Percentiles rank a stretch among this genome's conserved stretches.
Evolutionary conservation across 1,140 invertebrate genomes (phyloP).

Genomic region (Semibalanus balanoides): DNA sequence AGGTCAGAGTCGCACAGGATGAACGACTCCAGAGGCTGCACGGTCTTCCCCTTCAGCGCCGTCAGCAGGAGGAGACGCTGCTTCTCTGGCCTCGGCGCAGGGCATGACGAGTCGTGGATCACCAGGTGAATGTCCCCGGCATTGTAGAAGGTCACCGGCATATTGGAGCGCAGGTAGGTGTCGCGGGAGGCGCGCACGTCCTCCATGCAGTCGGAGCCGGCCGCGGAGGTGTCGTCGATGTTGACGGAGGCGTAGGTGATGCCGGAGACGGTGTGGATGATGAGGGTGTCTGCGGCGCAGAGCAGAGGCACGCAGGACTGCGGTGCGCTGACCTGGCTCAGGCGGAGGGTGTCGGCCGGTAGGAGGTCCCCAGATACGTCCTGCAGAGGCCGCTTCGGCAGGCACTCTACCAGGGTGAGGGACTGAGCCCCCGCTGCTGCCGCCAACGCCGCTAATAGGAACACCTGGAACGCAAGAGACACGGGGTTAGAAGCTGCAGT

Average conservation of each 20-base stretch:
- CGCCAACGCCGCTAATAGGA: not conserved
- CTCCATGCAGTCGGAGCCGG: not conserved
- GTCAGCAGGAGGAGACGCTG: not conserved
- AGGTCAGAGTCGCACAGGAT: not conserved
- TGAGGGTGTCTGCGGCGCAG: not conserved
- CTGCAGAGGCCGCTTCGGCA: not conserved
- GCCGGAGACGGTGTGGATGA: not conserved
- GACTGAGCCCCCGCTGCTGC: not conserved
- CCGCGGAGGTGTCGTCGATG: not conserved
- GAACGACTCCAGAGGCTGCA: not conserved
- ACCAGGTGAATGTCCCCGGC: not conserved
- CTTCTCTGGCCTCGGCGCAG: not conserved
- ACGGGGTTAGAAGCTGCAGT: not conserved
- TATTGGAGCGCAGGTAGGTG: not conserved
- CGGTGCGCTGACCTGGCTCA: not conserved
- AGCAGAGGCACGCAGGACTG: slow-evolving; percentile 1
- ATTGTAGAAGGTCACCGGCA: not conserved
- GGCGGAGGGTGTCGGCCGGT: not conserved
- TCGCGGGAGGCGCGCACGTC: not conserved
- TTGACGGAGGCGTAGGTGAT: not conserved
- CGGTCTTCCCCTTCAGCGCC: not conserved
- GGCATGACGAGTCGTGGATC: not conserved
- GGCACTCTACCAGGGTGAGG: not conserved
- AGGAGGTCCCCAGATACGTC: not conserved
- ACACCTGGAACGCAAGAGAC: not conserved